Evolutionary conservation across 2,113 vertebrate genomes (phyloP).

Genomic region (Scalopus aquaticus): DNA sequence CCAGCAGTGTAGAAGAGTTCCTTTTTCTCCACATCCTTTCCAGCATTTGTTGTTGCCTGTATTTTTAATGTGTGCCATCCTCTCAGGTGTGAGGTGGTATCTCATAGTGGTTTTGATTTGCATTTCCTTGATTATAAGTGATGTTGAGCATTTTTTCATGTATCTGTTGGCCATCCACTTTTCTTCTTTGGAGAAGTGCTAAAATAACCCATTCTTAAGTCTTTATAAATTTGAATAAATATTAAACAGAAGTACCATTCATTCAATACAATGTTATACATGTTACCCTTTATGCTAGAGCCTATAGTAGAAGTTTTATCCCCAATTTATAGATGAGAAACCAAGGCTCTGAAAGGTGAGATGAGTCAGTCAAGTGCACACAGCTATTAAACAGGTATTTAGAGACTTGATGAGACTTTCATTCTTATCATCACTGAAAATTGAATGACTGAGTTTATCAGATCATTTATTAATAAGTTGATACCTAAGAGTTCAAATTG

Average conservation of each 20-base stretch:
- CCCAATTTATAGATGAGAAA: neutral
- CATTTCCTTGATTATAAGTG: no score
- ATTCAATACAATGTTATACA: neutral
- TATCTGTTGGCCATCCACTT: no score
- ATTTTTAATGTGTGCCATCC: no score
- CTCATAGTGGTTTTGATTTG: no score
- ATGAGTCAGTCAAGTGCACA: neutral
- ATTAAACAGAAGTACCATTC: neutral
- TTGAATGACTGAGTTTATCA: neutral
- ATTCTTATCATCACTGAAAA: neutral
- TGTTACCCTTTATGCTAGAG: neutral
- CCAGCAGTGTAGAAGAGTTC: no score
- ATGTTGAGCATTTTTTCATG: no score
- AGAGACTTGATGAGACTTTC: neutral
- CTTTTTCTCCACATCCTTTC: no score
- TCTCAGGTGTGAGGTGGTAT: no score
- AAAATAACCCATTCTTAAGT: neutral
- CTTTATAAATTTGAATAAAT: neutral
- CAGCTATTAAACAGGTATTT: neutral
- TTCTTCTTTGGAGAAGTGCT: no score
- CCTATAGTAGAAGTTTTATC: neutral
- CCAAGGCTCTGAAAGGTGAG: neutral
- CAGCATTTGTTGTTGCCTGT: no score
- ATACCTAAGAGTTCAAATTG: neutral
- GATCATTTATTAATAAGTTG: slow-evolving; percentile 24